phyloP scores from a whole-genome alignment of 2,888 invertebrate genomes.

The Synanthedon tipuliformis region DNA sequence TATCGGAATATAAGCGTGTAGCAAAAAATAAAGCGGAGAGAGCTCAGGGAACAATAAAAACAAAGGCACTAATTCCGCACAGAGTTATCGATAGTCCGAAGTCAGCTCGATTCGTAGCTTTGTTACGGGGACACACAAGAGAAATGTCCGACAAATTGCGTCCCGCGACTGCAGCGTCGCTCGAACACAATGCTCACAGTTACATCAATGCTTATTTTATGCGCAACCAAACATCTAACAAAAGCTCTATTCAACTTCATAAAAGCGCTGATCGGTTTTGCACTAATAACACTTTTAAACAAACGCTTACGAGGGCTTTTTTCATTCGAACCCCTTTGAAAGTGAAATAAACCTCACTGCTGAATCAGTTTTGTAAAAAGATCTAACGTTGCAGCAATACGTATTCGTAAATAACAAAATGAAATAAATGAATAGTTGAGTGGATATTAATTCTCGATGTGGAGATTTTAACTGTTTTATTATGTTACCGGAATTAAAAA shows the following conservation, averaged over 20 bases:
- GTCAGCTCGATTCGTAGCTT: conserved; percentile 50
- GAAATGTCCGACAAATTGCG: conserved; percentile 59
- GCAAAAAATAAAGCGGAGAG: conserved; percentile 8
- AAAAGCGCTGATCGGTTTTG: neutral
- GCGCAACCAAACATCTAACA: conserved; percentile 22
- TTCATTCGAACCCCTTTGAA: too few relatives aligned
- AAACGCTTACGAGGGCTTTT: too few relatives aligned
- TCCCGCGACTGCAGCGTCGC: conserved; percentile 31
- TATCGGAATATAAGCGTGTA: conserved; percentile 16
- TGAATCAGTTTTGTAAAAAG: too few relatives aligned
- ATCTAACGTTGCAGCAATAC: too few relatives aligned
- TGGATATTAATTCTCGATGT: too few relatives aligned
- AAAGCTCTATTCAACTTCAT: neutral
- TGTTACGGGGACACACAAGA: conserved; percentile 50
- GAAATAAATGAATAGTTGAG: too few relatives aligned
- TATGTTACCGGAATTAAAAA: too few relatives aligned
- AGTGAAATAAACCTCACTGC: too few relatives aligned
- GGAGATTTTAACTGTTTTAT: too few relatives aligned
- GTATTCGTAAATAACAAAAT: too few relatives aligned
- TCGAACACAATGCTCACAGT: conserved; percentile 32
- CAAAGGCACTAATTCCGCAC: conserved; percentile 48
- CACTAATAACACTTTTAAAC: too few relatives aligned
- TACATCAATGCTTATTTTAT: conserved; percentile 50
- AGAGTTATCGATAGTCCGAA: conserved; percentile 47
- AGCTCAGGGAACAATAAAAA: conserved; percentile 25